Base-by-base conservation (phyloP, 1,140 invertebrate genomes). In the Eciton burchellii region DNA sequence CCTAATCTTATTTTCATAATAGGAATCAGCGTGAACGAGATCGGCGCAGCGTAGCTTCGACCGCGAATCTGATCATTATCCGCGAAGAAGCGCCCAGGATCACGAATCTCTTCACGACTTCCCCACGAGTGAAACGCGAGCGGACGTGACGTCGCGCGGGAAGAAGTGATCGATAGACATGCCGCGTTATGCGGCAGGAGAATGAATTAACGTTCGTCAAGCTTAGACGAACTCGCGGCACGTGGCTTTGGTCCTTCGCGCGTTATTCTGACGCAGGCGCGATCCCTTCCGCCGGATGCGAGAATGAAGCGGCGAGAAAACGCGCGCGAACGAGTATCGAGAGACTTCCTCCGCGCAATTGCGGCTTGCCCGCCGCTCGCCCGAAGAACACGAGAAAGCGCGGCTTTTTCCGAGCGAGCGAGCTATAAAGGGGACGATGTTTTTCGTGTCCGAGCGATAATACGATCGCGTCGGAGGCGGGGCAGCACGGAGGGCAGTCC, bases 401-500 rank as follows among this genome's bases (percentile, higher is more conserved):
- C 2, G 26, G 21, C 73, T 84, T 84, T 88, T 56, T 71, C 47
- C 35, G 4, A 49, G 8, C n/a, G n/a, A n/a, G 35, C 21, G 63
- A 45, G 49, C 52, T 29, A 60, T 49, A 24, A 59, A 59, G 14
- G n/a, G 56, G 49, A 86, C 45, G 52, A 68, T 68, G 73, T 73
- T 87, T 35, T 86, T 73, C 72, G 47, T 73, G 52, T 83, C 49
- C 54, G 11, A 47, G 66, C 47, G 54, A 87, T 74, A 86, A 81
- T 56, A 62, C 35, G 62, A 82, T 82, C 74, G 71, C 79, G 74
- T 81, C 56, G 83, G 63, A 83, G 88, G 86, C 86, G 85, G 84
- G 74, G 83, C 88, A 83, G 59, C 57, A 56, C 60, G 65, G 66
- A 74, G 81, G 77, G 79, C 86, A 89, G 70, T 68, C 84, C 87